These are phyloP conservation scores for Alca torda DNA, from an alignment of 2,797 vertebrate species.

Conservation along the genomic window DNA sequence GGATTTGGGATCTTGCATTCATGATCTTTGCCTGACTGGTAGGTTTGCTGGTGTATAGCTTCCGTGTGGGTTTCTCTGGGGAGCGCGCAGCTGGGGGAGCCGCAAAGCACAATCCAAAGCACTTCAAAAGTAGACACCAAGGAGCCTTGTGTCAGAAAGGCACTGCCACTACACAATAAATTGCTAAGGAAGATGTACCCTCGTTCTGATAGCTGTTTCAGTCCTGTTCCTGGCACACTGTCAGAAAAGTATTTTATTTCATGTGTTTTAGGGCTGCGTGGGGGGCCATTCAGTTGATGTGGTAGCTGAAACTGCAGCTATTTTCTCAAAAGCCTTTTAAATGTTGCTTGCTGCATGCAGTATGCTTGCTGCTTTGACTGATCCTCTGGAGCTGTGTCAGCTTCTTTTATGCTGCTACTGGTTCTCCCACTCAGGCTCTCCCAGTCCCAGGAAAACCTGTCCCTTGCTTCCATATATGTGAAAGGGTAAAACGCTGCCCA, in stretches of 20 bases:
- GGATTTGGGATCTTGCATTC: neutral
- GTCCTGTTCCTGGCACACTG: neutral
- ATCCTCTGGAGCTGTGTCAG: neutral
- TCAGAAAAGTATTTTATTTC: neutral
- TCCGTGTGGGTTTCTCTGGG: neutral
- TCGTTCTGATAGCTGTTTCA: neutral
- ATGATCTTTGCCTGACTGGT: neutral
- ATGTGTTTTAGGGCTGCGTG: neutral
- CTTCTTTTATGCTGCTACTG: neutral
- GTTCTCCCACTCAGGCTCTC: neutral
- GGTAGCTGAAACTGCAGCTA: constrained; percentile 30
- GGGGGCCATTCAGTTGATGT: neutral
- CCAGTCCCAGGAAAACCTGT: neutral
- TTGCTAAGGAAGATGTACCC: neutral
- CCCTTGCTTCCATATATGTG: neutral
- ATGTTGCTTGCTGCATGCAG: neutral
- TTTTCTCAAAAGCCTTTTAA: constrained; percentile 51
- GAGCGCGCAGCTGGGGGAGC: neutral
- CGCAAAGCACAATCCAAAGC: neutral
- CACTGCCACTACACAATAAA: neutral
- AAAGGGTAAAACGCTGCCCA: neutral
- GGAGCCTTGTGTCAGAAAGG: neutral
- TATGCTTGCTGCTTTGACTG: neutral
- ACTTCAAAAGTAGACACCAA: neutral
- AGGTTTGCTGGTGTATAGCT: neutral